Conservation (phyloP, 2,113 vertebrate genomes). For the Pogona vitticeps region DNA sequence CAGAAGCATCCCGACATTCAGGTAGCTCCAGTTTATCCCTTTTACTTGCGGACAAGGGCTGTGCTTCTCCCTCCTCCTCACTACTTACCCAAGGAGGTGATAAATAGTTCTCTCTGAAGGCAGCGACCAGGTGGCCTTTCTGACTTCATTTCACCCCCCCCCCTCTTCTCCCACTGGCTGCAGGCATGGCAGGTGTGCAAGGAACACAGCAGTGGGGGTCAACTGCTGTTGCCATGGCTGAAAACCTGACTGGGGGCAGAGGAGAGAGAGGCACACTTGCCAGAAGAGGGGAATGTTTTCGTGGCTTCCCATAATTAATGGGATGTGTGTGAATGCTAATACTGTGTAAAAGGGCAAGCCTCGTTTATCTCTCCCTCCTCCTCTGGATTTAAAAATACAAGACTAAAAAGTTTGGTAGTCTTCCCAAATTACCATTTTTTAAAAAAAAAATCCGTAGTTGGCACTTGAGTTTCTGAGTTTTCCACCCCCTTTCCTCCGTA, state of each 20-base stretch:
- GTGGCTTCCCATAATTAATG: background rate
- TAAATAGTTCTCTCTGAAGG: slow-evolving; percentile 17
- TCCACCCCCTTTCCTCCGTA: slow-evolving; percentile 41
- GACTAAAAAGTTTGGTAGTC: background rate
- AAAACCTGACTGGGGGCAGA: background rate
- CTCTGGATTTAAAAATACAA: background rate
- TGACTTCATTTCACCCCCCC: background rate
- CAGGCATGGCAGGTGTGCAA: background rate
- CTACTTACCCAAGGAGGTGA: slow-evolving; percentile 7
- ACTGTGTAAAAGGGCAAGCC: background rate
- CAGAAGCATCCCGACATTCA: background rate
- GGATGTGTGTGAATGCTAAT: background rate
- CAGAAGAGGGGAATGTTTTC: background rate
- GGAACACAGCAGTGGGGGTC: background rate
- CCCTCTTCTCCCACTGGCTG: background rate
- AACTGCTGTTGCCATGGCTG: slow-evolving; percentile 5
- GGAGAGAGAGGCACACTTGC: background rate
- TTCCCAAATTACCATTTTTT: background rate
- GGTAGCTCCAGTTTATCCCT: slow-evolving; percentile 4
- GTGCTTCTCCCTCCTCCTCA: background rate
- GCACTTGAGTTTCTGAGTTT: slow-evolving; percentile 8
- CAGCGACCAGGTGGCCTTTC: slow-evolving; percentile 22
- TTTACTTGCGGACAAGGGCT: slow-evolving; percentile 13
- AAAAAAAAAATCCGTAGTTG: too few species aligned
- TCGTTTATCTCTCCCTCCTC: background rate